These are phyloP conservation scores for Knipowitschia caucasica DNA, from an alignment of 2,797 vertebrate species.

Conservation along the genomic window DNA sequence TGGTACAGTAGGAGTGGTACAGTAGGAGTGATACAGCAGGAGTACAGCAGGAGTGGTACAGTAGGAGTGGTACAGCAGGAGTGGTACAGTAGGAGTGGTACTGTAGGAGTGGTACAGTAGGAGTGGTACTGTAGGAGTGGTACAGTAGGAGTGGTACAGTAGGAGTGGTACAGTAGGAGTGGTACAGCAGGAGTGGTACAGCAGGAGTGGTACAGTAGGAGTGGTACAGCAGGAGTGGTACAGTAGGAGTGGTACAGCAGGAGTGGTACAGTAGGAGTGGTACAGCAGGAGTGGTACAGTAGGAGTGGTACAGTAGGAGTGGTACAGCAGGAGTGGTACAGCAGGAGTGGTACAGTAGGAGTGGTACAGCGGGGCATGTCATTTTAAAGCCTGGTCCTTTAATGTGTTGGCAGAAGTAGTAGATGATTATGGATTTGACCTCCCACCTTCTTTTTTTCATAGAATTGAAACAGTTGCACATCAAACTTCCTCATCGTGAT, in stretches of 20 bases:
- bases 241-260: constrained; percentile 3
- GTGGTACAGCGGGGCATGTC: no score
- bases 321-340: constrained; percentile 6
- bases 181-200: constrained; percentile 6
- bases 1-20: constrained; percentile 1
- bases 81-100: background rate
- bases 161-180: constrained; percentile 1
- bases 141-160: constrained; percentile 3
- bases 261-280: constrained; percentile 4
- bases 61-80: constrained; percentile 7
- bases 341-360: no score
- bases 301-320: constrained; percentile 1
- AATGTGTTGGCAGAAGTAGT: background rate
- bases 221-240: background rate
- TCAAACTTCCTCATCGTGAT: background rate
- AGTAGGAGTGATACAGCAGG: constrained; percentile 3
- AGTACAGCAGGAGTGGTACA: constrained; percentile 6
- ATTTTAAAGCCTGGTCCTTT: constrained; percentile 1
- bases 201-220: constrained; percentile 5
- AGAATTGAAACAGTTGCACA: background rate
- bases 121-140: constrained; percentile 3
- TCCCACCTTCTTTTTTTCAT: background rate
- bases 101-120: constrained; percentile 3
- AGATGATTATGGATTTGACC: background rate
- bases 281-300: constrained; percentile 2